Evolutionary conservation across 2,797 vertebrate species (phyloP).

Genomic region (Trematomus bernacchii): DNA sequence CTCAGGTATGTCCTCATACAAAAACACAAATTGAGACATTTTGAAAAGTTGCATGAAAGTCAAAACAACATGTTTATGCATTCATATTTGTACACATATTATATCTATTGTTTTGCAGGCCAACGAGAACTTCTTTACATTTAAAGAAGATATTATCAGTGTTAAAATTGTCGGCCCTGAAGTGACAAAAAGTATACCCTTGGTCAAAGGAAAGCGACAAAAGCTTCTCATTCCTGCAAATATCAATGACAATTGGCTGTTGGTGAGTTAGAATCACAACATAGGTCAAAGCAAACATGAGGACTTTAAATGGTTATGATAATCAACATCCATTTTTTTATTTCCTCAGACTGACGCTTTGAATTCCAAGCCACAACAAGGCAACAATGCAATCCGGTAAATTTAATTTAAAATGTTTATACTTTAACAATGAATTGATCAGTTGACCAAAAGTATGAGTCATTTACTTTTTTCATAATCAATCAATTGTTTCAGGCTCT

Average conservation of each 20-base stretch:
- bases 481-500: neutral
- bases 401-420: neutral
- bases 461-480: neutral
- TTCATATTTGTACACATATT: neutral
- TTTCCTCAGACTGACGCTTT: slow-evolving; percentile 75
- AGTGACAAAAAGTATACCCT: accelerated
- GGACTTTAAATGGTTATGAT: neutral
- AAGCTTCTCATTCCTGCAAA: slow-evolving; percentile 78
- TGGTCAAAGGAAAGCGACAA: slow-evolving; percentile 65
- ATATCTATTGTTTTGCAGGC: slow-evolving; percentile 64
- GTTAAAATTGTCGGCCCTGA: slow-evolving; percentile 43
- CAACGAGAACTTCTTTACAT: slow-evolving; percentile 72
- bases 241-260: slow-evolving; percentile 15
- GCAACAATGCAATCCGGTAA: slow-evolving; percentile 91
- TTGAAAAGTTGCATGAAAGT: neutral
- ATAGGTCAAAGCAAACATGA: neutral
- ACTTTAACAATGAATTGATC: neutral
- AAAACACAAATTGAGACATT: neutral
- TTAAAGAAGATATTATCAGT: slow-evolving; percentile 30
- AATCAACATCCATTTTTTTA: neutral
- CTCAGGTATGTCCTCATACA: slow-evolving; percentile 62
- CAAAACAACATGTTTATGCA: neutral
- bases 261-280: slow-evolving; percentile 58
- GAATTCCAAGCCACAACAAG: slow-evolving; percentile 87
- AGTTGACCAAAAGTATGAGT: neutral